phyloP scores from a whole-genome alignment of 2,888 invertebrate species.

The Epirrhoe tristata region DNA sequence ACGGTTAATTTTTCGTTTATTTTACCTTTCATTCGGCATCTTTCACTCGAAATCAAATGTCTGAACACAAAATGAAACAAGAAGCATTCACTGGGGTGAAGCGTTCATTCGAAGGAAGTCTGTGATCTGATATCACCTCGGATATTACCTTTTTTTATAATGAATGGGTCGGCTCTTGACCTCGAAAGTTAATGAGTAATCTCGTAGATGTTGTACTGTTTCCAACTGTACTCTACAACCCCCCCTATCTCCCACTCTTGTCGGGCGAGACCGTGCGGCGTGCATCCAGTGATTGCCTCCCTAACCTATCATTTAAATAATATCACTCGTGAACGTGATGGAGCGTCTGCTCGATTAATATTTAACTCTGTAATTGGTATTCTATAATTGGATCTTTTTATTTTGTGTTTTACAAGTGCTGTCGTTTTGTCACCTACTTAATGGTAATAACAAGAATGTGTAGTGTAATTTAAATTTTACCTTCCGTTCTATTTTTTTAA shows the following conservation, averaged over 20 bases:
- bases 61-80: too few species aligned
- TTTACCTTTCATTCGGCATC: too few species aligned
- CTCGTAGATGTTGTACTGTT: slow-evolving; percentile 6
- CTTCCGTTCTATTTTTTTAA: background rate
- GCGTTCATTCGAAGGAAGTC: too few species aligned
- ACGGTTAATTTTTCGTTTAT: too few species aligned
- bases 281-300: slow-evolving; percentile 41
- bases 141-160: too few species aligned
- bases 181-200: too few species aligned
- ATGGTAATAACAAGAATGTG: too few species aligned
- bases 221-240: slow-evolving; percentile 9
- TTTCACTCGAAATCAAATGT: too few species aligned
- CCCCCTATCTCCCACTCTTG: slow-evolving; percentile 15
- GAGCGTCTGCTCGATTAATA: slow-evolving; percentile 30
- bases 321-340: slow-evolving; percentile 34
- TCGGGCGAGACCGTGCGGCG: slow-evolving; percentile 14
- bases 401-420: slow-evolving; percentile 7
- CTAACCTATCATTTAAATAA: slow-evolving; percentile 43
- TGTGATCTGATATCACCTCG: too few species aligned
- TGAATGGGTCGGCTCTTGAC: too few species aligned
- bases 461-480: background rate
- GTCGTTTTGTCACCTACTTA: slow-evolving; percentile 5
- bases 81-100: too few species aligned
- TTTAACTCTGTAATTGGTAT: slow-evolving; percentile 32
- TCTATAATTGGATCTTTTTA: slow-evolving; percentile 14